Evolutionary conservation across 2,888 invertebrate genomes (phyloP).

Genomic region (Apodemia hepburni): DNA sequence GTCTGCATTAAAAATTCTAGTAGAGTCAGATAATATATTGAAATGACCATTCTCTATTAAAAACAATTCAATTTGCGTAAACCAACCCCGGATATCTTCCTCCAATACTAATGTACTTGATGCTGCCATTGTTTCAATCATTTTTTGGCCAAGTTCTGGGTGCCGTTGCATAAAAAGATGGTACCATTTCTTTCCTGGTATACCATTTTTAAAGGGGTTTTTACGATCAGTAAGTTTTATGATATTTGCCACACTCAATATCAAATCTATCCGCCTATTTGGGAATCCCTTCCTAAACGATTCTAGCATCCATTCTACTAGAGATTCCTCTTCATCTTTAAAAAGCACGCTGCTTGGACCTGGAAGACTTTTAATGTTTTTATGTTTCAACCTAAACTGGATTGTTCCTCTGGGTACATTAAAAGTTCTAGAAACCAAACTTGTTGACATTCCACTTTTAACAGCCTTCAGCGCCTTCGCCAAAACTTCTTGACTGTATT

Average conservation of each 20-base stretch:
- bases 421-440: constrained; percentile 15
- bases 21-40: constrained; percentile 1
- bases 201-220: constrained; percentile 26
- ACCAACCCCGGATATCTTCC: constrained; percentile 16
- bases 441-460: constrained; percentile 17
- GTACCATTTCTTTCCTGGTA: constrained; percentile 33
- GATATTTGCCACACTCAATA: constrained; percentile 19
- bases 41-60: constrained; percentile 13
- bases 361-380: constrained; percentile 6
- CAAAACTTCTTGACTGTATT: constrained; percentile 2
- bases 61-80: constrained; percentile 15
- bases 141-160: constrained; percentile 27
- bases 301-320: constrained; percentile 14
- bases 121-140: constrained; percentile 9
- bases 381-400: constrained; percentile 5
- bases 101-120: constrained; percentile 14
- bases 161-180: constrained; percentile 33
- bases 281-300: constrained; percentile 20
- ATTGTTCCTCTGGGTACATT: constrained; percentile 18
- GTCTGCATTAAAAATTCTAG: constrained; percentile 12
- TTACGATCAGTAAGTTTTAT: constrained; percentile 8
- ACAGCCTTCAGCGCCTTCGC: constrained; percentile 1
- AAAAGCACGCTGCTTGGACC: constrained; percentile 7
- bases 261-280: constrained; percentile 14
- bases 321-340: constrained; percentile 3